Base-by-base conservation (phyloP, 2,797 vertebrate species). In the Sebastes cheni region DNA sequence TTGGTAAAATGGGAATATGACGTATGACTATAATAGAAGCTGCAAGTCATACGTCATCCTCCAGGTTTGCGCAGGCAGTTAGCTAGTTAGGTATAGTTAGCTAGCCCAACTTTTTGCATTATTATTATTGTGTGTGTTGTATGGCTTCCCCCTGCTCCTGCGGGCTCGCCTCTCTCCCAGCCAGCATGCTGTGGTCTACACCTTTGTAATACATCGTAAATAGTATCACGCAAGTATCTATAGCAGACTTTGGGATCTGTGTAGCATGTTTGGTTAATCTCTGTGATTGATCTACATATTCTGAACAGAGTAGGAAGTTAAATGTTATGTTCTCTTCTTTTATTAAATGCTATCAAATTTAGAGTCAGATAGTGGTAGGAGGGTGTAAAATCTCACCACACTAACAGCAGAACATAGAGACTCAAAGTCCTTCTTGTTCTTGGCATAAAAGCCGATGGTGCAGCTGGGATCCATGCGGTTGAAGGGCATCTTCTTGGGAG, bases 401-500 rank as follows among this genome's bases (percentile, higher is more conserved):
- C 86, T 90, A 58, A 99, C 95, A 56, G 95, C 93, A 2, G 92
- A 91, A 85, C 97, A 98, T 3, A 99, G 93, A 3, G 90, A 93
- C 79, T 97, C 96, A 90, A 99, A 97, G 88, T 97, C 97, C 75
- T 94, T 96, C 77, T 94, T 94, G 88, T 91, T 95, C 70, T 93
- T 96, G n/a, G 97, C 96, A 0, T 98, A 99, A 88, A 99, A 98
- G 11, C 97, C 98, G 8, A 99, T 94, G 0, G 97, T 97, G 67
- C 98, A 98, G 93, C 98, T 99, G 2, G 98, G 98, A 88, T 99
- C 98, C 97, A 99, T 98, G 72, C 97, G 97, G 72, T 83, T 89
- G 60, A 98, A 97, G 87, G 97, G 95, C 96, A 98, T 97, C 92
- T 98, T 98, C 87, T 97, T 96, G 2, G 98, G 98, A 9, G 96